These are phyloP conservation scores for Pangasius djambal DNA, from an alignment of 2,797 vertebrate genomes.

Conservation along the genomic window DNA sequence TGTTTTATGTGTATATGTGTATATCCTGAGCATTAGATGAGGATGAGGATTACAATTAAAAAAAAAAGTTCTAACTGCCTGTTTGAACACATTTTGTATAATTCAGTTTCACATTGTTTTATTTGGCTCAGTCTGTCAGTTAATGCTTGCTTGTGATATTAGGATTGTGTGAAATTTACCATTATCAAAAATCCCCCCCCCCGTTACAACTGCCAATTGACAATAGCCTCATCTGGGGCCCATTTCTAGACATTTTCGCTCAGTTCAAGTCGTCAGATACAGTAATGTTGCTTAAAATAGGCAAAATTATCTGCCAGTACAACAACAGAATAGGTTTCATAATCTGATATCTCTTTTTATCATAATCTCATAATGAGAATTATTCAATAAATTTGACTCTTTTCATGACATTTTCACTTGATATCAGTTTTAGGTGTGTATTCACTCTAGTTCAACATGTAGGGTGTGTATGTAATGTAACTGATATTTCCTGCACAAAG, in stretches of 20 bases:
- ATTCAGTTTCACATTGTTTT: background rate
- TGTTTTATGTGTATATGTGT: background rate
- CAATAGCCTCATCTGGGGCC: background rate
- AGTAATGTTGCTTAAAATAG: background rate
- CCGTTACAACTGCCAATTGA: background rate
- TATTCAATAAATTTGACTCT: too few relatives aligned
- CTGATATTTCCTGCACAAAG: slow-evolving; percentile 14
- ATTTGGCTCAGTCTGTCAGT: background rate
- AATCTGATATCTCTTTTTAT: background rate
- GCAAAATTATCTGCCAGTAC: background rate
- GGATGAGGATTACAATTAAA: background rate
- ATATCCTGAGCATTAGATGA: background rate
- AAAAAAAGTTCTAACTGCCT: background rate
- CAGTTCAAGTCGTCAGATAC: background rate
- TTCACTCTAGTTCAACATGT: background rate
- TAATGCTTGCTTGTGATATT: background rate
- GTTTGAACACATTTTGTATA: background rate
- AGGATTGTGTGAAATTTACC: background rate
- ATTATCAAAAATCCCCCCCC: background rate
- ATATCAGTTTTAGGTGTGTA: background rate
- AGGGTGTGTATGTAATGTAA: slow-evolving; percentile 11
- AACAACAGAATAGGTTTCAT: background rate
- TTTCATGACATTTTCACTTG: too few relatives aligned
- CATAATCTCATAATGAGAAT: background rate
- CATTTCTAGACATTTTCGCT: background rate